phyloP scores from a whole-genome alignment of 2,888 invertebrate genomes.

The Nebria salina region DNA sequence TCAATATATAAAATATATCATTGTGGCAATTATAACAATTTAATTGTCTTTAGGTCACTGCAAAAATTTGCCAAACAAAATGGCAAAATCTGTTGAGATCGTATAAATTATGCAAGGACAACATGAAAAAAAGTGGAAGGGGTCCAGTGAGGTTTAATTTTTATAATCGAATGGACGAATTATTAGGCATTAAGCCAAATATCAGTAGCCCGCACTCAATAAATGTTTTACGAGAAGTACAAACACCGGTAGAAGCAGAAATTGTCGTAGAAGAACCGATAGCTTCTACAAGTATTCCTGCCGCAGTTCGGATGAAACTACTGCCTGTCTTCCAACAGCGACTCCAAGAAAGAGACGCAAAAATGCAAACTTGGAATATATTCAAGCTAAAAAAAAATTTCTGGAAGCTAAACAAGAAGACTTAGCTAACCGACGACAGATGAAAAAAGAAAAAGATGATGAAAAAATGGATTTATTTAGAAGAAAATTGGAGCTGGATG shows the following conservation, averaged over 20 bases:
- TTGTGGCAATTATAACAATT: too few species aligned
- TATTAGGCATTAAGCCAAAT: slow-evolving; percentile 41
- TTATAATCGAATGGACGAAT: slow-evolving; percentile 38
- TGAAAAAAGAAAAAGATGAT: slow-evolving; percentile 8
- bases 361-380: neutral
- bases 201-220: slow-evolving; percentile 45
- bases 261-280: too few species aligned
- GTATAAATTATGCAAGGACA: slow-evolving; percentile 38
- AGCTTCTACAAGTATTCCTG: neutral
- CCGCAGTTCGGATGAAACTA: neutral
- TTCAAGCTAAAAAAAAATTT: neutral
- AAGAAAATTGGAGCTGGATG: slow-evolving; percentile 13
- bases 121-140: slow-evolving; percentile 40
- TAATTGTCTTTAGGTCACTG: too few species aligned
- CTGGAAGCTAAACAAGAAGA: slow-evolving; percentile 15
- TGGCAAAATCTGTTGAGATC: slow-evolving; percentile 23
- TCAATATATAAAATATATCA: neutral
- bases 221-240: slow-evolving; percentile 29
- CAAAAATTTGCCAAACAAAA: too few species aligned
- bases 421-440: neutral
- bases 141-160: slow-evolving; percentile 36
- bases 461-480: neutral
- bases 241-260: neutral
- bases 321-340: neutral
- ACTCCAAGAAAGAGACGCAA: neutral